Evolutionary conservation across 2,113 vertebrate genomes (phyloP).

Genomic region (Apteryx owenii): DNA sequence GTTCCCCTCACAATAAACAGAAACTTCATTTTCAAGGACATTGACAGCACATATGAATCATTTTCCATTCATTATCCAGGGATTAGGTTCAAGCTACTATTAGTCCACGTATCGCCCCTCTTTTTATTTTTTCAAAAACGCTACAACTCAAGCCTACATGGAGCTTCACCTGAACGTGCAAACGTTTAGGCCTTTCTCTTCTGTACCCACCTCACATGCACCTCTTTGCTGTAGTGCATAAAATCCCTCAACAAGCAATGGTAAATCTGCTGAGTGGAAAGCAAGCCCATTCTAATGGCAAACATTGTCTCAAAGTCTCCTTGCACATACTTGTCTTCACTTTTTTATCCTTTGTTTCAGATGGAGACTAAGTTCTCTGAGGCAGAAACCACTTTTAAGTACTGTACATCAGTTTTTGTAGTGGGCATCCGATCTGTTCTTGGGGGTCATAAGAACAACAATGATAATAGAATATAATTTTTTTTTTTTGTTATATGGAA

Average conservation of each 20-base stretch:
- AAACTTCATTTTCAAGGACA: neutral
- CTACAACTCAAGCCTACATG: neutral
- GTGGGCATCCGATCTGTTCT: neutral
- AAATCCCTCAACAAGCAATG: neutral
- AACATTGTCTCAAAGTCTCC: neutral
- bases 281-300: neutral
- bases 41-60: neutral
- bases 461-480: too few species aligned
- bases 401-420: neutral
- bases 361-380: neutral
- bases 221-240: neutral
- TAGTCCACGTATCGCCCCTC: neutral
- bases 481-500: neutral
- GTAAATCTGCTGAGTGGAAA: neutral
- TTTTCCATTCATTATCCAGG: conserved; percentile 1
- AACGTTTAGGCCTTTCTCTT: neutral
- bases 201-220: neutral
- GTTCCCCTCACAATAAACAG: neutral
- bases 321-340: neutral
- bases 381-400: neutral
- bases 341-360: neutral
- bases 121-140: neutral
- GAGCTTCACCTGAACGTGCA: neutral
- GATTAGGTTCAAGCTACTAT: conserved; percentile 4
- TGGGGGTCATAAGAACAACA: neutral